These are phyloP conservation scores for Hylaea fasciaria DNA, from an alignment of 2,888 invertebrate genomes.

Conservation along the genomic window DNA sequence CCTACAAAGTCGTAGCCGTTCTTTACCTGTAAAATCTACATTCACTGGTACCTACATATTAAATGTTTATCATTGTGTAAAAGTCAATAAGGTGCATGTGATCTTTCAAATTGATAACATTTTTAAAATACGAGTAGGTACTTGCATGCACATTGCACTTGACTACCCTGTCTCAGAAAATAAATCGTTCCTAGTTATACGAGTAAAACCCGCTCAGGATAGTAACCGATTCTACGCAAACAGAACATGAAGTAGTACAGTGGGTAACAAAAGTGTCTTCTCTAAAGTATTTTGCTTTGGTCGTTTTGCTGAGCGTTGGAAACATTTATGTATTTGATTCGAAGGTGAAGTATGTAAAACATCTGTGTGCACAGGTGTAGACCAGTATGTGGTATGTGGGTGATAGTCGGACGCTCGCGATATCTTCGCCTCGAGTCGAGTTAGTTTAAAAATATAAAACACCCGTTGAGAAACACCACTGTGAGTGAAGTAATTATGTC, in stretches of 20 bases:
- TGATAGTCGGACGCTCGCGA: conserved; percentile 55
- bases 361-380: conserved; percentile 61
- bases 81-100: too few species aligned
- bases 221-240: conserved; percentile 3
- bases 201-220: conserved; percentile 11
- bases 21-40: too few species aligned
- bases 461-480: conserved; percentile 26
- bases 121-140: too few species aligned
- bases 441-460: conserved; percentile 45
- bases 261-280: conserved; percentile 16
- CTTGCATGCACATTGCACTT: background rate
- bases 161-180: background rate
- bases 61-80: too few species aligned
- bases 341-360: conserved; percentile 29
- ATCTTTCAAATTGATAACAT: too few species aligned
- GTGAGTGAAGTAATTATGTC: conserved; percentile 33
- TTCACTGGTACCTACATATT: too few species aligned
- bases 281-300: conserved; percentile 6
- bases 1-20: too few species aligned
- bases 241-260: conserved; percentile 10
- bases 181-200: conserved; percentile 10
- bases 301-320: conserved; percentile 13
- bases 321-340: background rate
- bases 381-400: conserved; percentile 58
- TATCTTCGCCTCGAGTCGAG: conserved; percentile 36